phyloP scores from a whole-genome alignment of 2,797 vertebrate species.

The Parambassis ranga region DNA sequence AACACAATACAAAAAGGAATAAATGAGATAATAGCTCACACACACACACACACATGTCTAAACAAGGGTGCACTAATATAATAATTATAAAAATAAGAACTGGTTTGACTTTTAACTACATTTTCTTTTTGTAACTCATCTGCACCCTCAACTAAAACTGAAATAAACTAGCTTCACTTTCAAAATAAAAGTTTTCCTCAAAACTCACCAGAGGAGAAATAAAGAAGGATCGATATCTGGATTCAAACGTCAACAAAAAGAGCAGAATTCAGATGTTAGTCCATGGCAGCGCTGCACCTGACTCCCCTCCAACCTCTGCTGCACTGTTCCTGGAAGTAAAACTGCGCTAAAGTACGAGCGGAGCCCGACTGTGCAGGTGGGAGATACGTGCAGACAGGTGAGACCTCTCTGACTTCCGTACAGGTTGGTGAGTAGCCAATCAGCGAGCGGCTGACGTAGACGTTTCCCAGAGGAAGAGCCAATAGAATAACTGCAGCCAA shows the following conservation, averaged over 20 bases:
- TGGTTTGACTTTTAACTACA: no score
- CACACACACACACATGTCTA: no score
- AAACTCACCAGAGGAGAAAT: constrained; percentile 38
- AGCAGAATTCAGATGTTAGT: constrained; percentile 23
- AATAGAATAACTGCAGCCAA: not conserved
- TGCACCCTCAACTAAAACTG: not conserved
- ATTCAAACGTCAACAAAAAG: no score
- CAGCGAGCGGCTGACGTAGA: not conserved
- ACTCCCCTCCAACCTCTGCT: not conserved
- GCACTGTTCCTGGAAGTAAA: not conserved
- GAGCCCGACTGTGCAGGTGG: constrained; percentile 6
- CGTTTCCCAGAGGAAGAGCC: not conserved
- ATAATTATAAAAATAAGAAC: no score
- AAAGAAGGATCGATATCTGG: no score
- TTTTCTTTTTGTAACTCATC: not conserved
- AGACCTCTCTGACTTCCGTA: constrained; percentile 8
- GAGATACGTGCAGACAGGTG: constrained; percentile 30
- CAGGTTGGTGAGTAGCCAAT: constrained; percentile 42
- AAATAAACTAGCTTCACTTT: not conserved
- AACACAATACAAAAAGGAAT: no score
- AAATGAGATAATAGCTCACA: no score
- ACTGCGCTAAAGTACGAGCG: not conserved
- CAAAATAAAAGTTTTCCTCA: not conserved
- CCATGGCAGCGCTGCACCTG: constrained; percentile 3
- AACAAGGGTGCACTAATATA: no score